These are phyloP conservation scores for Corydoras maculifer DNA, from an alignment of 2,113 vertebrate species.

Conservation along the genomic window DNA sequence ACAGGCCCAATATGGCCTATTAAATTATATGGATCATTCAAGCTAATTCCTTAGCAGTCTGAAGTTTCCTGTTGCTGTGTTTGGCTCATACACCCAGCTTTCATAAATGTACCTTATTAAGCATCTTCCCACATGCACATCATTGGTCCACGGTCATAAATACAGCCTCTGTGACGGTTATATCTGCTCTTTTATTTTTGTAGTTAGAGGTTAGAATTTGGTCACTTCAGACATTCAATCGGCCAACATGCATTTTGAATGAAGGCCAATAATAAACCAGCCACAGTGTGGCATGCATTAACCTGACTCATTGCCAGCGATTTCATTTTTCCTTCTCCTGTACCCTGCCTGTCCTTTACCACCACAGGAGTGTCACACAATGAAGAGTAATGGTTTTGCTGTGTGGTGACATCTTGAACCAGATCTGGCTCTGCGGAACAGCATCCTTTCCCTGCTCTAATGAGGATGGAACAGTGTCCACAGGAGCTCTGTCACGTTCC, in stretches of 20 bases:
- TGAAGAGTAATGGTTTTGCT: slow-evolving; percentile 34
- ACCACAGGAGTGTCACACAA: slow-evolving; percentile 30
- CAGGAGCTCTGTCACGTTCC: slow-evolving; percentile 43
- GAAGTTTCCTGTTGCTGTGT: too few relatives aligned
- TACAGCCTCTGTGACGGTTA: too few relatives aligned
- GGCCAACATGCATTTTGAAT: background rate
- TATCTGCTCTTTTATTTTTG: too few relatives aligned
- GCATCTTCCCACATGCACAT: too few relatives aligned
- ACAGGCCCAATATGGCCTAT: too few relatives aligned
- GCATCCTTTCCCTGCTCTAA: slow-evolving; percentile 41
- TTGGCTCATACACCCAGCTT: too few relatives aligned
- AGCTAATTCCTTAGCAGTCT: too few relatives aligned
- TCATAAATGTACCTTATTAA: too few relatives aligned
- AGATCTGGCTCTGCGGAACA: slow-evolving; percentile 18
- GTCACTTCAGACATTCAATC: too few relatives aligned
- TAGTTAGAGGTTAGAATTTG: too few relatives aligned
- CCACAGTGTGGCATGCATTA: slow-evolving; percentile 13
- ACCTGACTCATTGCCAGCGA: slow-evolving; percentile 13
- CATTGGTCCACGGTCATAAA: too few relatives aligned
- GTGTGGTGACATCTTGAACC: slow-evolving; percentile 39
- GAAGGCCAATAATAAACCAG: background rate
- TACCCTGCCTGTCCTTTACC: slow-evolving; percentile 26
- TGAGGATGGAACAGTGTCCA: slow-evolving; percentile 52
- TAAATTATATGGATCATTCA: too few relatives aligned
- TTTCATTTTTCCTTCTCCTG: slow-evolving; percentile 20